phyloP scores from a whole-genome alignment of 2,797 vertebrate genomes.

The Pipistrellus nathusii region DNA sequence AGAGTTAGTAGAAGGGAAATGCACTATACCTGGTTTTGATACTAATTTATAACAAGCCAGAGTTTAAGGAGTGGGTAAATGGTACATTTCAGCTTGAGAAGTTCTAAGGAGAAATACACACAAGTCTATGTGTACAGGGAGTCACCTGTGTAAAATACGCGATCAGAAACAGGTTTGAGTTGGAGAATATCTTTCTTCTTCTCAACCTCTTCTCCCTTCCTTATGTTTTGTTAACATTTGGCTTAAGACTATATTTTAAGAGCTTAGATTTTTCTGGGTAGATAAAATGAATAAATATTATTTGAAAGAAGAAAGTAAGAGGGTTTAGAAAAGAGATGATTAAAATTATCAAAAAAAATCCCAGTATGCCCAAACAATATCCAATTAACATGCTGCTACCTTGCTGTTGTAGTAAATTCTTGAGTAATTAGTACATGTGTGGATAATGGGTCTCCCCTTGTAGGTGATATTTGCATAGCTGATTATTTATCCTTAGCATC shows the following conservation, averaged over 20 bases:
- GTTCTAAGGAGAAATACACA: background rate
- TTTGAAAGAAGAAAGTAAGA: slow-evolving; percentile 50
- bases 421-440: slow-evolving; percentile 60
- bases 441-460: slow-evolving; percentile 17
- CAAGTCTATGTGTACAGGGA: background rate
- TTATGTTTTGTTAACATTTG: background rate
- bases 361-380: slow-evolving; percentile 2
- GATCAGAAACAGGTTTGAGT: background rate
- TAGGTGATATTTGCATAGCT: slow-evolving; percentile 70
- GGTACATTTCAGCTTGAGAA: background rate
- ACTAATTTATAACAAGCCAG: background rate
- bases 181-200: background rate
- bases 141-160: background rate
- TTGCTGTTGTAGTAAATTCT: background rate
- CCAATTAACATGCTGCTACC: background rate
- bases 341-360: slow-evolving; percentile 36
- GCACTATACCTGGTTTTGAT: background rate
- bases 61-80: background rate
- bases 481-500: slow-evolving; percentile 64
- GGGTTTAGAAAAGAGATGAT: background rate
- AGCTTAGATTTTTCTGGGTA: background rate
- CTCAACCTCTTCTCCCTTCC: background rate
- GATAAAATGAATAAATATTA: background rate
- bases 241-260: background rate
- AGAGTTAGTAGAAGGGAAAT: background rate